phyloP scores from a whole-genome alignment of 2,797 vertebrate species.

The Morelia viridis region DNA sequence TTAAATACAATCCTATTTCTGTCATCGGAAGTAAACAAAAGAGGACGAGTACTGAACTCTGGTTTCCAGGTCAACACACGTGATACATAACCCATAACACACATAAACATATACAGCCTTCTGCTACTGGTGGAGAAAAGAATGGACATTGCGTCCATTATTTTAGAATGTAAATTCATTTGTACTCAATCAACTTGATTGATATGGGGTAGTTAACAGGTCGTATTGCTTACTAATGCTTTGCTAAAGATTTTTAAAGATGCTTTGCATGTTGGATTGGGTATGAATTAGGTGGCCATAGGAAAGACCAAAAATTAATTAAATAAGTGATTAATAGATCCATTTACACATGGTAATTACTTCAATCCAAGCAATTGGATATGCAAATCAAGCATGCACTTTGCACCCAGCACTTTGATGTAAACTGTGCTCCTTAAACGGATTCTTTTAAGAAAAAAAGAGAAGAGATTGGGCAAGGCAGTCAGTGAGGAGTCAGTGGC shows the following conservation, averaged over 20 bases:
- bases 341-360: conserved; percentile 63
- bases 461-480: not conserved
- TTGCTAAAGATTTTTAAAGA: conserved; percentile 53
- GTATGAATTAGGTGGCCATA: conserved; percentile 51
- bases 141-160: conserved; percentile 48
- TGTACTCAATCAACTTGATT: conserved; percentile 60
- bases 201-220: conserved; percentile 67
- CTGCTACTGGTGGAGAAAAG: conserved; percentile 32
- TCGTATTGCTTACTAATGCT: conserved; percentile 57
- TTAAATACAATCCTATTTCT: not conserved
- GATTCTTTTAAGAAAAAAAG: not conserved
- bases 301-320: conserved; percentile 71
- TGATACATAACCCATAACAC: not conserved
- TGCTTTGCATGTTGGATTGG: conserved; percentile 53
- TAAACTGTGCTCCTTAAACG: conserved; percentile 12
- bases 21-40: not conserved
- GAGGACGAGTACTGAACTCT: not conserved
- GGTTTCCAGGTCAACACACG: rapidly evolving
- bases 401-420: conserved; percentile 32
- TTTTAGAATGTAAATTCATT: conserved; percentile 41
- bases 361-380: conserved; percentile 52
- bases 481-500: not conserved
- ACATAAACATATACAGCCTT: not conserved
- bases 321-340: conserved; percentile 71
- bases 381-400: conserved; percentile 39